Base-by-base conservation (phyloP, 2,888 invertebrate species). In the Hoplodrina ambigua region DNA sequence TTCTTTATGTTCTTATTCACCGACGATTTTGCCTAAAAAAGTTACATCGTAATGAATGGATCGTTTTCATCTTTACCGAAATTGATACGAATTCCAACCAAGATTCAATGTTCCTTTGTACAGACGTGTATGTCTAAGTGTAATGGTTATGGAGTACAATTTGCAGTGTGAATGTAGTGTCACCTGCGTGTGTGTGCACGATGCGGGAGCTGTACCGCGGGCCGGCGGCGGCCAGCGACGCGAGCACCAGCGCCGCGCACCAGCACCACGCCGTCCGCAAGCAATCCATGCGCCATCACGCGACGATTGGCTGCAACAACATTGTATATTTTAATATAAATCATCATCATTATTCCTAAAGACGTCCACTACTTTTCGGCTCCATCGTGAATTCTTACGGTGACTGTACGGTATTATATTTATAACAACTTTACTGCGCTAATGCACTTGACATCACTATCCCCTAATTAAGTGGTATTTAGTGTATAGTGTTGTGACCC, bases 191-290 rank as follows among this genome's bases (percentile, higher is more conserved):
- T 53, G 98, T 98, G 93, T 97, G 97, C 86, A 98, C 97, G 87
- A 98, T 98, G 90, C 98, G 97, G 83, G 98, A 97, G 92, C 97
- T 97, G 96, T 97, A 97, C 69, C 97, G 96, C 80, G 97, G 97
- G 71, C 97, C 97, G 81, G 96, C 96, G 85, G 92, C 89, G 85
- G 88, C 90, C 84, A 91, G 91, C 88, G 91, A 84, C 87, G 88
- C 88, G 78, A 93, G 91, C 91, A 88, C 89, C 88, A 94, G 92
- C 90, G 90, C 90, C 92, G 91, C 93, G 91, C 93, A 92, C 93
- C 93, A 92, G 89, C 92, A 92, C 93, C 93, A 90, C 94, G 92
- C 93, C 91, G 91, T 87, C 90, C 92, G 90, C 93, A 89, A 90
- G 88, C 92, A 87, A 91, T 94, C 95, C 95, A 95, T 95, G 93